Base-by-base conservation (phyloP, 1,140 invertebrate genomes). In the Nebria ingens region DNA sequence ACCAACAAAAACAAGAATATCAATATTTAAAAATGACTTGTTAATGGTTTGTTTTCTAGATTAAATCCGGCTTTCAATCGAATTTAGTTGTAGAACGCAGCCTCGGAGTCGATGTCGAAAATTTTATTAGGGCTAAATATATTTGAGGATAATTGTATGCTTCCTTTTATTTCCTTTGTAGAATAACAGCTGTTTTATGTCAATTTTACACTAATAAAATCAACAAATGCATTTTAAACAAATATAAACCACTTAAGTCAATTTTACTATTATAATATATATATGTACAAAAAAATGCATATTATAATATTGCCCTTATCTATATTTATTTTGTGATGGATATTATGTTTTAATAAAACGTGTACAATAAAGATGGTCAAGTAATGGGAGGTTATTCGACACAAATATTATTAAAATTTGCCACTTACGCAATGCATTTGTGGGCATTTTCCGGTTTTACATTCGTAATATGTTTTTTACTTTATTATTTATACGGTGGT, bases 401-500 rank as follows among this genome's bases (percentile, higher is more conserved):
- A 15, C 56, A 61, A 50, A 59, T 71, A 19, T 55, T 65, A 11
- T 61, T 62, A 50, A 61, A 61, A 42, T 49, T 71, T 49, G 55
- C 64, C 19, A 59, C 51, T 54, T 65, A 69, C 58, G 59, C 67
- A 56, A 58, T 71, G 52, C 66, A 63, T 61, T 62, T 69, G 52
- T 71, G 69, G 69, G 67, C 69, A 17, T 66, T 66, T 29, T 80
- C 77, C 34, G 75, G 76, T 21, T 66, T 78, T 45, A 77, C 79
- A 19, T 64, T 86, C 38, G 72, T 87, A 42, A 69, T 78, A 40
- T 84, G 86, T 66, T 79, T 89, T 57, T 65, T 91, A 59, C 71
- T 91, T 17, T 92, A 89, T 71, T 93, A 87, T 80, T 77, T 85
- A 54, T 89, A 87, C 70, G 89, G 90, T 45, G 83, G 85, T 63